Evolutionary conservation across 2,888 invertebrate species (phyloP).

Genomic region (Trichogramma dendrolimi): DNA sequence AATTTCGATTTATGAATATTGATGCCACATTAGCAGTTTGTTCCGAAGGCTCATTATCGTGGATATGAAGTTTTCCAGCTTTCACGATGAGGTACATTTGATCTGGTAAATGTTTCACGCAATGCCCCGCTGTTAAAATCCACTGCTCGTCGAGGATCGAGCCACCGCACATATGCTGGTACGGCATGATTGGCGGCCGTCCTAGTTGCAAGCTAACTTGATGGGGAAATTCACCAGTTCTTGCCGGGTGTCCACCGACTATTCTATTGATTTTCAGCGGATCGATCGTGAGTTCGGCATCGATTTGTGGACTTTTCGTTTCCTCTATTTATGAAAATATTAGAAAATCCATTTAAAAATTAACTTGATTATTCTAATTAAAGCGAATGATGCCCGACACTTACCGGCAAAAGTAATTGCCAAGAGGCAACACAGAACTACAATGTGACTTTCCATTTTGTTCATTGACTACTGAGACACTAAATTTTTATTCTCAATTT

Average conservation of each 20-base stretch:
- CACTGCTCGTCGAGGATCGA: conserved; percentile 47
- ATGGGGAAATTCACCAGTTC: conserved; percentile 51
- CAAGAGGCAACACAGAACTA: too few relatives aligned
- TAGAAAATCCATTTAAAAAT: too few relatives aligned
- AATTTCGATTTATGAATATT: conserved; percentile 45
- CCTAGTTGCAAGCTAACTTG: conserved; percentile 52
- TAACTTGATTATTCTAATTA: too few relatives aligned
- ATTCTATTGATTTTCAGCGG: conserved; percentile 14
- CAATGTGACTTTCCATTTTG: too few relatives aligned
- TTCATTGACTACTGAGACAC: too few relatives aligned
- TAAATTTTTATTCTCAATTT: too few relatives aligned
- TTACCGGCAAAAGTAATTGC: too few relatives aligned
- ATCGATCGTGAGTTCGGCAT: too few relatives aligned
- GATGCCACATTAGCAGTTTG: conserved; percentile 38
- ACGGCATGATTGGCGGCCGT: conserved; percentile 30
- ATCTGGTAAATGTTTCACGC: conserved; percentile 42
- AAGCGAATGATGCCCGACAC: too few relatives aligned
- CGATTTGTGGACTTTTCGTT: too few relatives aligned
- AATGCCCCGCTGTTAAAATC: conserved; percentile 51
- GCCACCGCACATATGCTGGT: conserved; percentile 47
- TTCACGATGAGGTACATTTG: conserved; percentile 49
- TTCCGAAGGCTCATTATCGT: conserved; percentile 42
- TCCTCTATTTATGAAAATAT: too few relatives aligned
- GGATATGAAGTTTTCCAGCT: conserved; percentile 35
- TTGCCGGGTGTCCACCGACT: conserved; percentile 43